These are phyloP conservation scores for Muntiacus reevesi DNA, from an alignment of 2,113 vertebrate species.

Conservation along the genomic window DNA sequence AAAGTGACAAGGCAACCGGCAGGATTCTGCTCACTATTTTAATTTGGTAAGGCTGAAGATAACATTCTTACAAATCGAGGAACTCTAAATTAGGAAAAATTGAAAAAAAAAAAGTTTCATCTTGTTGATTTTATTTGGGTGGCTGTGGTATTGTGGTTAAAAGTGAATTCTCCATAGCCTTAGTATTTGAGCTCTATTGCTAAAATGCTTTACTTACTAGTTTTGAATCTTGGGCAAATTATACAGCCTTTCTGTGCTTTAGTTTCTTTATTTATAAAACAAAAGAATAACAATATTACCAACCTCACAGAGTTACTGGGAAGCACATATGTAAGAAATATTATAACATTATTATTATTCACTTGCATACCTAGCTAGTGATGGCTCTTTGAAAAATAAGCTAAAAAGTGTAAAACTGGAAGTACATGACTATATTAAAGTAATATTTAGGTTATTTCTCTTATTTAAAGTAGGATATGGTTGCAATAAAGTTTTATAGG, in stretches of 20 bases:
- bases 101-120: background rate
- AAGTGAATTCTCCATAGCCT: background rate
- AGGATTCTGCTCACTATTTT: background rate
- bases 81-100: background rate
- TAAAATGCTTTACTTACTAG: background rate
- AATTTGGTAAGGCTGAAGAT: background rate
- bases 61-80: background rate
- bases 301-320: background rate
- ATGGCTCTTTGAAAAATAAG: background rate
- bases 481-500: background rate
- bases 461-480: background rate
- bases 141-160: background rate
- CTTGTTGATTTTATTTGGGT: background rate
- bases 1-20: background rate
- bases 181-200: background rate
- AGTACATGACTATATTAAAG: background rate
- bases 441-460: background rate
- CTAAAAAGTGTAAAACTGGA: background rate
- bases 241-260: background rate
- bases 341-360: background rate
- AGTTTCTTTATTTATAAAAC: background rate
- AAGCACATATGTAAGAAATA: background rate
- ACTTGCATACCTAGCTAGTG: background rate
- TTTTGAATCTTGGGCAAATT: background rate
- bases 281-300: background rate